These are phyloP conservation scores for Crepidodera aurea DNA, from an alignment of 2,888 invertebrate genomes.

Conservation along the genomic window DNA sequence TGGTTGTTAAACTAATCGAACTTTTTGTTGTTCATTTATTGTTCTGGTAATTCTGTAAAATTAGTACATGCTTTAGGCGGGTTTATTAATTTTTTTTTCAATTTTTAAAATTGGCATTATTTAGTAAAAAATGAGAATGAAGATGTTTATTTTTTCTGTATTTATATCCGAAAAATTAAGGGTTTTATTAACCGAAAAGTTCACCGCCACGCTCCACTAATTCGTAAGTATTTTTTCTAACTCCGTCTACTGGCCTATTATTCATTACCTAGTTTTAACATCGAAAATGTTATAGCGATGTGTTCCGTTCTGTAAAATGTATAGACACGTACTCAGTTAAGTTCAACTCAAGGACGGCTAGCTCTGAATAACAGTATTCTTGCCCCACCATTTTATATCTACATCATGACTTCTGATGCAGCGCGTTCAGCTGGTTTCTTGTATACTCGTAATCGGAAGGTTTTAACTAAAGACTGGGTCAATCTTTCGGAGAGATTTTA, in stretches of 20 bases:
- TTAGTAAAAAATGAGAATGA: no score
- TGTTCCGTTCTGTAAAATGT: slow-evolving; percentile 22
- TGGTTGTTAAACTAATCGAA: no score
- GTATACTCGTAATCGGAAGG: slow-evolving; percentile 4
- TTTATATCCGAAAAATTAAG: no score
- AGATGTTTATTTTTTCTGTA: no score
- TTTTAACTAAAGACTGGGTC: slow-evolving; percentile 9
- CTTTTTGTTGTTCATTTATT: no score
- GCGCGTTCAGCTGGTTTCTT: slow-evolving; percentile 6
- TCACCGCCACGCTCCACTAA: not conserved
- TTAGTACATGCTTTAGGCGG: no score
- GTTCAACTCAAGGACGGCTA: slow-evolving; percentile 47
- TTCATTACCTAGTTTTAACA: slow-evolving; percentile 22
- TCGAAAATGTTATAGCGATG: slow-evolving; percentile 21
- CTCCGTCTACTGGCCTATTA: slow-evolving; percentile 3
- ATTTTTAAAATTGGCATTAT: no score
- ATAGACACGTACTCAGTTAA: slow-evolving; percentile 34
- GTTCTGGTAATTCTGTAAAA: no score
- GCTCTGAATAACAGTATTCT: slow-evolving; percentile 48
- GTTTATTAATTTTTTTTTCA: no score
- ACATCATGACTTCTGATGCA: not conserved
- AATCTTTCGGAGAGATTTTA: slow-evolving; percentile 12
- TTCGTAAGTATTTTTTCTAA: not conserved
- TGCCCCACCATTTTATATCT: slow-evolving; percentile 38
- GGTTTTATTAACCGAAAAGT: no score